Evolutionary conservation across 1,140 invertebrate genomes (phyloP).

Genomic region (Drosophila arizonae): DNA sequence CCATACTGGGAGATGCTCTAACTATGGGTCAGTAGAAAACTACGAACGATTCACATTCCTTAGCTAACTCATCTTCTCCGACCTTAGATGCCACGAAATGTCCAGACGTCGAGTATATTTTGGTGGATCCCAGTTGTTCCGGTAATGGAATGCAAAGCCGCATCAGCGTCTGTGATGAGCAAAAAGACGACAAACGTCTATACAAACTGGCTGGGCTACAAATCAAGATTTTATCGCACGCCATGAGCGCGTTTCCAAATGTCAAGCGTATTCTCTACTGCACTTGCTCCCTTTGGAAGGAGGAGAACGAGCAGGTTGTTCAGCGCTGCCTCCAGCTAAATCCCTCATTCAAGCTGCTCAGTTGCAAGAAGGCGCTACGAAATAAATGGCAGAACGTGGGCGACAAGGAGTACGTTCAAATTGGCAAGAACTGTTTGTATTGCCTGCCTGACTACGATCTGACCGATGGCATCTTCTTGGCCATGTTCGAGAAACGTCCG

Average conservation of each 20-base stretch:
- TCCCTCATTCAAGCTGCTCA: constrained; percentile 86
- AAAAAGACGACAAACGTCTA: constrained; percentile 84
- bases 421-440: constrained; percentile 90
- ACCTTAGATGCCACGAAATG: constrained; percentile 82
- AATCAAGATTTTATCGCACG: constrained; percentile 92
- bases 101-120: constrained; percentile 92
- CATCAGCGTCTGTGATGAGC: constrained; percentile 75
- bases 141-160: constrained; percentile 92
- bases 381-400: constrained; percentile 88
- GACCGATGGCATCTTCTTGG: constrained; percentile 97
- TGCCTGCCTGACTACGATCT: constrained; percentile 88
- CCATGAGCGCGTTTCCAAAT: constrained; percentile 91
- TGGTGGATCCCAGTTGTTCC: constrained; percentile 98
- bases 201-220: constrained; percentile 91
- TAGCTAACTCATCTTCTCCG: not conserved
- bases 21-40: constrained; percentile 84
- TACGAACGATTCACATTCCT: not conserved
- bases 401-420: constrained; percentile 85
- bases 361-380: constrained; percentile 85
- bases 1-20: constrained; percentile 89
- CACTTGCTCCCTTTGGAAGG: constrained; percentile 94
- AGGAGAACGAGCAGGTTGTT: constrained; percentile 93
- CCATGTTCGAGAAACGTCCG: constrained; percentile 89
- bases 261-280: constrained; percentile 96
- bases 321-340: constrained; percentile 84